Conservation (phyloP, 1,140 invertebrate species). For the Ganaspis sp. region DNA sequence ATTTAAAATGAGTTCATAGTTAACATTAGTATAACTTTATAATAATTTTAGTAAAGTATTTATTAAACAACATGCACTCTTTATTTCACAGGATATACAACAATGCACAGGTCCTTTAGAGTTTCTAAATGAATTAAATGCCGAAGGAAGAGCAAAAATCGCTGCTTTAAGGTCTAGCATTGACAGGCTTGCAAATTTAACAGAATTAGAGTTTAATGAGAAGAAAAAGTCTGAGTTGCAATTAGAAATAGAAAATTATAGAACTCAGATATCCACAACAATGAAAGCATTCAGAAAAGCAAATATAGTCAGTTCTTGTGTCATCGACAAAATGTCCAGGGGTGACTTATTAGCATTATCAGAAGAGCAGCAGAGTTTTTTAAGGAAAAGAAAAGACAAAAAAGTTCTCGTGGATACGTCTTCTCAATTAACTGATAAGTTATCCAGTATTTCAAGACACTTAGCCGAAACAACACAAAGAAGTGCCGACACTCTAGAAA, state of each 20-base stretch:
- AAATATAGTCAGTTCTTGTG: conserved; percentile 84
- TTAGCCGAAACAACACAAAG: conserved; percentile 90
- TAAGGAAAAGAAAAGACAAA: conserved; percentile 82
- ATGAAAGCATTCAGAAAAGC: conserved; percentile 87
- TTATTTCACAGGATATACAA: conserved; percentile 79
- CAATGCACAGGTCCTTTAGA: conserved; percentile 82
- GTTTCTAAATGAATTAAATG: conserved; percentile 83
- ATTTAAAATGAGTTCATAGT: background rate
- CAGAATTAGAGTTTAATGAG: conserved; percentile 79
- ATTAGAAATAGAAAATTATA: conserved; percentile 81
- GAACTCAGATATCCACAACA: conserved; percentile 82
- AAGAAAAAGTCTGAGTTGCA: conserved; percentile 79
- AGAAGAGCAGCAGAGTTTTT: conserved; percentile 77
- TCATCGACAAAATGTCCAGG: conserved; percentile 84
- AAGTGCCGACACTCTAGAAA: conserved; percentile 89
- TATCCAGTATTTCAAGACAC: conserved; percentile 89
- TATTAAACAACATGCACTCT: conserved; percentile 12
- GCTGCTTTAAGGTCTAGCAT: conserved; percentile 81
- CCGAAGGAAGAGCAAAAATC: conserved; percentile 83
- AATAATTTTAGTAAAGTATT: background rate
- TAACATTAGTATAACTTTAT: background rate
- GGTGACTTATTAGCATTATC: conserved; percentile 81
- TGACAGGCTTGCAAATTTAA: conserved; percentile 81
- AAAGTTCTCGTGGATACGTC: conserved; percentile 81
- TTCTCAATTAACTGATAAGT: conserved; percentile 86